These are phyloP conservation scores for Tenthredo amoena DNA, from an alignment of 2,888 invertebrate species.

Conservation along the genomic window DNA sequence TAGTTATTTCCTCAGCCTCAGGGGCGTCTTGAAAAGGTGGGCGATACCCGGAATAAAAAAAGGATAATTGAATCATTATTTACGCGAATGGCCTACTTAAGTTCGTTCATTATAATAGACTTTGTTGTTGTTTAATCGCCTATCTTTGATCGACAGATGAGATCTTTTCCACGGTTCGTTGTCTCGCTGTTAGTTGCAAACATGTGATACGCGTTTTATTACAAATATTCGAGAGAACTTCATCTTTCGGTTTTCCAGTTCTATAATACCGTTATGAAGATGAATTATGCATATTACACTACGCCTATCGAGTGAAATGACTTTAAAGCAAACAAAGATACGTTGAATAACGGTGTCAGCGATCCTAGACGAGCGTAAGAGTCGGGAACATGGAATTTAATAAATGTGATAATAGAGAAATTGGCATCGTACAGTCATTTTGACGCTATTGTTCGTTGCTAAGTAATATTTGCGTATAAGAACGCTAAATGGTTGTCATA, in stretches of 20 bases:
- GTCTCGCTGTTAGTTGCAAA: neutral
- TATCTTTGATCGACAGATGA: neutral
- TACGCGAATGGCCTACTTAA: neutral
- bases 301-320: neutral
- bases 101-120: neutral
- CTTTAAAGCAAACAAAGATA: neutral
- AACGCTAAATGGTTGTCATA: slow-evolving; percentile 63
- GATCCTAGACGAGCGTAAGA: neutral
- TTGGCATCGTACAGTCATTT: slow-evolving; percentile 53
- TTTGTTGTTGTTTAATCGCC: neutral
- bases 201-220: neutral
- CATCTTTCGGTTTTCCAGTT: neutral
- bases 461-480: slow-evolving; percentile 53
- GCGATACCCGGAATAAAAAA: neutral
- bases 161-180: neutral
- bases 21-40: slow-evolving; percentile 31
- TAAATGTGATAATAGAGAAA: neutral
- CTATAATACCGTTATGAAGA: neutral
- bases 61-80: neutral
- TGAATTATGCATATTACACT: neutral
- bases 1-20: neutral
- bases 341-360: neutral
- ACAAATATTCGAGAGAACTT: neutral
- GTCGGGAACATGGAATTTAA: neutral
- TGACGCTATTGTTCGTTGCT: slow-evolving; percentile 57